Percentiles rank a stretch among this genome's conserved stretches.
These are phyloP conservation scores for Calidris pygmaea DNA, from an alignment of 2,113 vertebrate species.

Conservation along the genomic window DNA sequence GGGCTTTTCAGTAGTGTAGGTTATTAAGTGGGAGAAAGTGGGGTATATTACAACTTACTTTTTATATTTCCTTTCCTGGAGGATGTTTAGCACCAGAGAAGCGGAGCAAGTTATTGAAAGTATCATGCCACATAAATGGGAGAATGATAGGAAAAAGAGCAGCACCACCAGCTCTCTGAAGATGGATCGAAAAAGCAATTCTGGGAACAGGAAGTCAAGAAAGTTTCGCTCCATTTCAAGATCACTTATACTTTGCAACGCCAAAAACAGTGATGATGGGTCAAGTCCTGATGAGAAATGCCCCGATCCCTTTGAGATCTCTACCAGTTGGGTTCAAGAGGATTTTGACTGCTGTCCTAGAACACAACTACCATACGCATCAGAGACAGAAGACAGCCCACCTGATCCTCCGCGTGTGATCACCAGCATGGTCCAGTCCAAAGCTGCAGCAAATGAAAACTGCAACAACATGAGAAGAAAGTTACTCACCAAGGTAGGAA, in stretches of 20 bases:
- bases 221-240: slow-evolving; percentile 87
- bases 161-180: slow-evolving; percentile 69
- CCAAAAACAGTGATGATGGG: slow-evolving; percentile 80
- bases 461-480: slow-evolving; percentile 70
- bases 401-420: slow-evolving; percentile 21
- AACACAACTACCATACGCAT: slow-evolving; percentile 20
- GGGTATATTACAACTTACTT: slow-evolving; percentile 32
- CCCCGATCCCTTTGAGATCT: slow-evolving; percentile 49
- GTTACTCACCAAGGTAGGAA: slow-evolving; percentile 86
- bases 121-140: slow-evolving; percentile 55
- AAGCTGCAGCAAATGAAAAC: slow-evolving; percentile 40
- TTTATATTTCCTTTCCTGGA: slow-evolving; percentile 58
- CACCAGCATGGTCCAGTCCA: slow-evolving; percentile 32
- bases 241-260: slow-evolving; percentile 88
- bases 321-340: slow-evolving; percentile 41
- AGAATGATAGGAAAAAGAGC: slow-evolving; percentile 72
- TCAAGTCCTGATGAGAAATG: slow-evolving; percentile 81
- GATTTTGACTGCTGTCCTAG: slow-evolving; percentile 49
- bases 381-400: slow-evolving; percentile 31
- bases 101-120: neutral
- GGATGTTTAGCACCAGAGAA: slow-evolving; percentile 39
- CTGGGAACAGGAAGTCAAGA: slow-evolving; percentile 75
- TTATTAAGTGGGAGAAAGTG: slow-evolving; percentile 35
- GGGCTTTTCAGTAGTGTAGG: slow-evolving; percentile 25
- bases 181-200: slow-evolving; percentile 81